Evolutionary conservation across 1,140 invertebrate genomes (phyloP).

Genomic region (Rhyacophila brunnea): DNA sequence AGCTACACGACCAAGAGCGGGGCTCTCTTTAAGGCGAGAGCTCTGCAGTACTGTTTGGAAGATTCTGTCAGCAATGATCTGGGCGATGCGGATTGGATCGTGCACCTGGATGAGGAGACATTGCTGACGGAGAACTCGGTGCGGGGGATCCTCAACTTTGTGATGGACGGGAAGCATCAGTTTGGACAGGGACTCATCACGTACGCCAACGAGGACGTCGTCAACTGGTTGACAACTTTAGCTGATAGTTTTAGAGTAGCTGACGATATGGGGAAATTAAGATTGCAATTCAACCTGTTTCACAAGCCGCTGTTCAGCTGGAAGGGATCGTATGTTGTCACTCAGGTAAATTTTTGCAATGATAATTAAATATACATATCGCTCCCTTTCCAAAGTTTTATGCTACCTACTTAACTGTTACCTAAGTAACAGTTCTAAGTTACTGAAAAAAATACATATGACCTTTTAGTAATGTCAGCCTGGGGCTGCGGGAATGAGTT

Average conservation of each 20-base stretch:
- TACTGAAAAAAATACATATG: too few relatives aligned
- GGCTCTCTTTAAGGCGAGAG: constrained; percentile 92
- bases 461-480: too few relatives aligned
- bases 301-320: constrained; percentile 96
- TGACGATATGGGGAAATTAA: constrained; percentile 94
- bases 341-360: too few relatives aligned
- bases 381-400: too few relatives aligned
- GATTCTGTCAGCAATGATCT: constrained; percentile 80
- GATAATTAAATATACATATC: too few relatives aligned
- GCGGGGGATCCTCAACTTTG: constrained; percentile 93
- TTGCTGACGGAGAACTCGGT: constrained; percentile 90
- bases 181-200: constrained; percentile 98
- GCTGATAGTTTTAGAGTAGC: constrained; percentile 95
- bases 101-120: constrained; percentile 97
- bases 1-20: constrained; percentile 86
- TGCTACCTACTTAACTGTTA: too few relatives aligned
- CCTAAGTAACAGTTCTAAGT: too few relatives aligned
- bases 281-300: constrained; percentile 90
- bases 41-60: constrained; percentile 94
- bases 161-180: constrained; percentile 89
- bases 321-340: constrained; percentile 96
- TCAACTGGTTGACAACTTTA: constrained; percentile 96
- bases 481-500: too few relatives aligned
- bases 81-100: constrained; percentile 92
- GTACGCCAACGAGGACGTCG: constrained; percentile 94